phyloP scores from a whole-genome alignment of 2,888 invertebrate species.

The Synanthedon andrenaeformis region DNA sequence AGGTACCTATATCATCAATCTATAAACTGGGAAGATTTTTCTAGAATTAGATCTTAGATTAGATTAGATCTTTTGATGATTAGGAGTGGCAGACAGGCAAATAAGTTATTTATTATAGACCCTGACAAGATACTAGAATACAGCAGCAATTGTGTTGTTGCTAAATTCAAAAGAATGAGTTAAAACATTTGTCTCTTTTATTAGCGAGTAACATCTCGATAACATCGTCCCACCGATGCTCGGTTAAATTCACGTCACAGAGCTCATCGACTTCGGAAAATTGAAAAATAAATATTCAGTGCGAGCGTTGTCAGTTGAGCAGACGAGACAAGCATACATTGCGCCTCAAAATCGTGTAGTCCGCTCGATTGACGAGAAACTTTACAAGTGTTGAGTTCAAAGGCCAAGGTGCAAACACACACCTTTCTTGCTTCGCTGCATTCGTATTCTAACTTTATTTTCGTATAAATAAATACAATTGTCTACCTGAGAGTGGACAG shows the following conservation, averaged over 20 bases:
- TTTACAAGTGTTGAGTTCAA: background rate
- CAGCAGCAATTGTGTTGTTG: too few relatives aligned
- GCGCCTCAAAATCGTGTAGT: constrained; percentile 16
- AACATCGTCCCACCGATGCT: background rate
- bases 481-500: too few relatives aligned
- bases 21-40: background rate
- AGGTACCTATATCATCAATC: constrained; percentile 38
- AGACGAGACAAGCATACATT: constrained; percentile 18
- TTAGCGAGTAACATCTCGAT: background rate
- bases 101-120: too few relatives aligned
- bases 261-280: constrained; percentile 20
- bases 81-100: too few relatives aligned
- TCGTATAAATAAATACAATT: too few relatives aligned
- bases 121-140: background rate
- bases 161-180: too few relatives aligned
- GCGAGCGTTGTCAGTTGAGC: constrained; percentile 15
- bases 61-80: too few relatives aligned
- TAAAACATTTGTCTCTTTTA: too few relatives aligned
- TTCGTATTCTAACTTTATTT: too few relatives aligned
- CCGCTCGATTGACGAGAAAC: background rate
- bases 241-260: constrained; percentile 24
- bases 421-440: too few relatives aligned
- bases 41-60: too few relatives aligned
- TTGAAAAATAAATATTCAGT: constrained; percentile 52
- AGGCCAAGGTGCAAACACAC: too few relatives aligned